Conservation (phyloP, 2,888 invertebrate genomes). For the Melieria omissa region DNA sequence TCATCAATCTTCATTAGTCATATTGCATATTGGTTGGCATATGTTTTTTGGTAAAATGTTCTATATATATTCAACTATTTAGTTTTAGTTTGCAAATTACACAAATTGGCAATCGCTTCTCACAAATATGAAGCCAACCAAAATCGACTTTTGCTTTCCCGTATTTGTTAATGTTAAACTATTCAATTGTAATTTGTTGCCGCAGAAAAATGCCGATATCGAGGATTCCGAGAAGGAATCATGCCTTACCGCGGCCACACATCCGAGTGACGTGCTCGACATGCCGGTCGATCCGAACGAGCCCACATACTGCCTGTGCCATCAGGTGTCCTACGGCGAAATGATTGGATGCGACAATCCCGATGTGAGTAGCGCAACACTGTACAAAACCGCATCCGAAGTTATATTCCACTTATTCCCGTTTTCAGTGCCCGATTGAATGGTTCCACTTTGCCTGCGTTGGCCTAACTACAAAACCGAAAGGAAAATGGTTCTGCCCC, state of each 20-base stretch:
- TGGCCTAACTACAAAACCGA: slow-evolving; percentile 85
- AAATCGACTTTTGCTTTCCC: too few relatives aligned
- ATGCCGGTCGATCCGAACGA: slow-evolving; percentile 98
- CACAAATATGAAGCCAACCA: too few relatives aligned
- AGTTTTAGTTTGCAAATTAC: too few relatives aligned
- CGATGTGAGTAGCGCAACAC: slow-evolving; percentile 66
- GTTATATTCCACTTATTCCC: neutral
- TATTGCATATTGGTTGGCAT: too few relatives aligned
- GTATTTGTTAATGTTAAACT: too few relatives aligned
- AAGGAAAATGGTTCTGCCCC: slow-evolving; percentile 95
- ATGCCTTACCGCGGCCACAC: slow-evolving; percentile 70
- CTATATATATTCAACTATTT: too few relatives aligned
- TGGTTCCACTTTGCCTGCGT: slow-evolving; percentile 96
- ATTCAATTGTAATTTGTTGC: too few relatives aligned
- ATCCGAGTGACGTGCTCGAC: slow-evolving; percentile 89
- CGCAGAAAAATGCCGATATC: slow-evolving; percentile 62
- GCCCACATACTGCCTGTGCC: slow-evolving; percentile 97
- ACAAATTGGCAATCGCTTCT: too few relatives aligned
- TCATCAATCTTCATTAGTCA: too few relatives aligned
- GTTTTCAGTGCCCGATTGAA: slow-evolving; percentile 78
- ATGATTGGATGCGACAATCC: slow-evolving; percentile 96
- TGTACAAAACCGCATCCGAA: neutral
- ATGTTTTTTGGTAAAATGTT: too few relatives aligned
- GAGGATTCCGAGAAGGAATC: slow-evolving; percentile 70
- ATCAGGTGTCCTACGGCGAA: slow-evolving; percentile 94